These are phyloP conservation scores for Cyphomyrmex costatus DNA, from an alignment of 1,140 invertebrate species.

Conservation along the genomic window DNA sequence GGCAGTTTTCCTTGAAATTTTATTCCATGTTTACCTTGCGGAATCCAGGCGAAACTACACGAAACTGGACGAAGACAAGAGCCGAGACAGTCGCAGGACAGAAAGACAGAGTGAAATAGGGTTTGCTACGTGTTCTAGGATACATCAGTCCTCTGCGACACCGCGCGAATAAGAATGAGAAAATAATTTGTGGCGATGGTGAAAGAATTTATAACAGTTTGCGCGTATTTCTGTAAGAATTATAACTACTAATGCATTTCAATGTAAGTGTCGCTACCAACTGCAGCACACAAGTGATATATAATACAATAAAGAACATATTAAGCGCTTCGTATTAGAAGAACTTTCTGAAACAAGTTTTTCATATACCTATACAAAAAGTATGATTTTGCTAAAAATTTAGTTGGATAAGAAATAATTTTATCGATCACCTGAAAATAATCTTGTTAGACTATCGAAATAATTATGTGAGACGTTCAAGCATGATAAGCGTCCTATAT, in stretches of 20 bases:
- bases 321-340: background rate
- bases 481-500: too few relatives aligned
- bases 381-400: too few relatives aligned
- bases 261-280: slow-evolving; percentile 12
- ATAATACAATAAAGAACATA: background rate
- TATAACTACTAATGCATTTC: background rate
- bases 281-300: background rate
- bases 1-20: slow-evolving; percentile 40
- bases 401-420: too few relatives aligned
- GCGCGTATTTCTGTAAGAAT: slow-evolving; percentile 5
- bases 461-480: too few relatives aligned
- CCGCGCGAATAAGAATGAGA: slow-evolving; percentile 4
- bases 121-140: slow-evolving; percentile 37
- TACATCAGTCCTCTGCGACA: slow-evolving; percentile 27
- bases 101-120: slow-evolving; percentile 34
- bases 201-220: slow-evolving; percentile 19
- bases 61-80: background rate
- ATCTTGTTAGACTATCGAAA: too few relatives aligned
- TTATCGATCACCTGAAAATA: too few relatives aligned
- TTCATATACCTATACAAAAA: background rate
- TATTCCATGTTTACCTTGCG: slow-evolving; percentile 34
- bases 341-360: slow-evolving; percentile 5
- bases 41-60: background rate
- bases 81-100: background rate
- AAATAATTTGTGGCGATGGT: slow-evolving; percentile 13